Base-by-base conservation (phyloP, 2,888 invertebrate genomes). In the Cantharis lateralis region DNA sequence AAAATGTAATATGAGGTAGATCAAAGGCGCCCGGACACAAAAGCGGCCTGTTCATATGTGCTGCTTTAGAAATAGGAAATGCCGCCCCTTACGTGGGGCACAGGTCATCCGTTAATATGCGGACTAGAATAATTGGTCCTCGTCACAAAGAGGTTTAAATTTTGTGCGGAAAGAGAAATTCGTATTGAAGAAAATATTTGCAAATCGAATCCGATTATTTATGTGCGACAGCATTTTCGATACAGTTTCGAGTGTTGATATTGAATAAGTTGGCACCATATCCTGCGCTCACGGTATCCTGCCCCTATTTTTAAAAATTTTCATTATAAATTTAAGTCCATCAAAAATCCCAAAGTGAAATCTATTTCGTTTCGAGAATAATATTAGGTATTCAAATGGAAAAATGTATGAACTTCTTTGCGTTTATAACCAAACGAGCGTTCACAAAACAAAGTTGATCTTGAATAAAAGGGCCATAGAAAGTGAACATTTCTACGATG, bases 11-110 rank as follows among this genome's bases (percentile, higher is more conserved):
- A 82, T 80, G 82, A 80, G 76, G 80, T 80, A 83, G 82, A 84
- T 84, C 84, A 84, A 84, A 84, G 82, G 83, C 81, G 81, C 79
- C 79, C 80, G 78, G 78, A 80, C 80, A 80, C 78, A 80, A 82
- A 83, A 82, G 76, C 76, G 79, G 76, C 15, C 61, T 63, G 62
- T 62, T 70, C 70, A 68, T 76, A 76, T 76, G 68, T 18, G 62
- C 71, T 82, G 82, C 80, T 78, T 78, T 78, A 66, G 75, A 75
- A 75, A 75, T 70, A 70, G 69, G 71, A 62, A 62, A 26, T 69
- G 15, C 48, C 48, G n/a, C 68, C 18, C 74, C 74, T 81, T 76
- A 48, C 61, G 72, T 70, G 76, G 79, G 76, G 76, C 74, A 76
- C 62, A 79, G 82, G 81, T 82, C 82, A 82, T 79, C 81, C 79